Evolutionary conservation across 2,113 vertebrate genomes (phyloP), one percentile per base, ranked within the genome.

Genomic region (Ivindomyrus marchei): DNA sequence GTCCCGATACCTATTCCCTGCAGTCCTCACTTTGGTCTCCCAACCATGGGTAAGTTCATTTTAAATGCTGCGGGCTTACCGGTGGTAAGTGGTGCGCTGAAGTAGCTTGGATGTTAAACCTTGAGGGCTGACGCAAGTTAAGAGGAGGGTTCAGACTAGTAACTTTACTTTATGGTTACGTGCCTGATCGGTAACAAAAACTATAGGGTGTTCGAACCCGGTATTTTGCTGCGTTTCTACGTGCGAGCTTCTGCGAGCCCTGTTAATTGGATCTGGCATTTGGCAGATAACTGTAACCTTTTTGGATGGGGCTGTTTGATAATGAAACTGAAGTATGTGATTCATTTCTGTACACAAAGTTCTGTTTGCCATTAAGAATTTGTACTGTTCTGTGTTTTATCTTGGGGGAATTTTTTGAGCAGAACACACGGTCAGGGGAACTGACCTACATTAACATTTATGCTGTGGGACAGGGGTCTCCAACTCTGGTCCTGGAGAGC

Each of bases 1-100:
- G 11, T 87, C 4, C 85, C 50, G 11, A 89, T 93, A 90, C 92
- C 93, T 56, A 92, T 94, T 39, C 56, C 91, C 1, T 94, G 91
- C 87, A 92, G 93, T 70, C 92, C 94, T 1, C 94, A 92, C 87
- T 0, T 86, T 9, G 91, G 91, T 66, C 94, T 94, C 58, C 93
- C 93, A 89, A 90, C 92, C 62, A 92, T 94, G 94, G 90, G 93
- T 95, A 49, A 91, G 93, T 91, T 31, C 1, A 19, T n/a, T 46
- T 36, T 87, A 52, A 87, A 24, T 87, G 49, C 49, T 15, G n/a
- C 19, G 0, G 1, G 19, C 4, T 53, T 53, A 1, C 17, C 19
- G 17, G 52, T 56, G 19, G 53, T 21, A 56, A 7, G 53, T 21
- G 53, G 53, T 53, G 52, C 52, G 17, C 52, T 6, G 4, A 4